phyloP scores from a whole-genome alignment of 2,888 invertebrate species.

The Drosophila nigritarsus region DNA sequence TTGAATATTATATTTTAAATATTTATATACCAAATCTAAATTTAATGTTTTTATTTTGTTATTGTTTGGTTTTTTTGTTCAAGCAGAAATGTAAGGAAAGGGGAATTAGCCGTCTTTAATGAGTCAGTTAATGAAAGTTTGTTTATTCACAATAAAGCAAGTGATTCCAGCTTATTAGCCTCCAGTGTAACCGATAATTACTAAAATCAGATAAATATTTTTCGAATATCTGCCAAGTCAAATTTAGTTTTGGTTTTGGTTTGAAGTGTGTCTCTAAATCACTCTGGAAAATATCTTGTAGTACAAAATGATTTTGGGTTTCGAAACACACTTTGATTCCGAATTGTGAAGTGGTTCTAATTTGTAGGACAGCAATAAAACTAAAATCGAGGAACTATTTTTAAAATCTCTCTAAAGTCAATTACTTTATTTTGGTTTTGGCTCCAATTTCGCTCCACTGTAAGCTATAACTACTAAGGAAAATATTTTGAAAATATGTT shows the following conservation, averaged over 20 bases:
- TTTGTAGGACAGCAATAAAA: background rate
- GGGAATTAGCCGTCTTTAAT: background rate
- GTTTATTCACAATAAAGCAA: background rate
- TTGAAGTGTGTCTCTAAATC: background rate
- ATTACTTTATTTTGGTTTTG: background rate
- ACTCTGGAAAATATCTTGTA: background rate
- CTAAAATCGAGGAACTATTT: background rate
- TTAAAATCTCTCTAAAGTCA: background rate
- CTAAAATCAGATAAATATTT: background rate
- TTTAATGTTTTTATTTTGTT: background rate
- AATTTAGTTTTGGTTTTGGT: background rate
- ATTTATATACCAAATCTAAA: background rate
- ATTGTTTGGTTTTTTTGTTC: background rate
- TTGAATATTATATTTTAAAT: background rate
- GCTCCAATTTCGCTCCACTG: background rate
- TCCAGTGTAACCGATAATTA: background rate
- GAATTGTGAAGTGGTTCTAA: background rate
- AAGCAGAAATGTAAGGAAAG: background rate
- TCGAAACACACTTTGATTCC: background rate
- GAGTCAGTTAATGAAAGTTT: background rate
- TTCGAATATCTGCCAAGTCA: background rate
- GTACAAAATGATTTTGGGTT: background rate
- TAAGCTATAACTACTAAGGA: background rate
- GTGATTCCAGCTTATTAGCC: background rate
- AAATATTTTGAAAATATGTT: background rate